Base-by-base conservation (phyloP, 2,797 vertebrate genomes). In the Acanthurus lineatus region DNA sequence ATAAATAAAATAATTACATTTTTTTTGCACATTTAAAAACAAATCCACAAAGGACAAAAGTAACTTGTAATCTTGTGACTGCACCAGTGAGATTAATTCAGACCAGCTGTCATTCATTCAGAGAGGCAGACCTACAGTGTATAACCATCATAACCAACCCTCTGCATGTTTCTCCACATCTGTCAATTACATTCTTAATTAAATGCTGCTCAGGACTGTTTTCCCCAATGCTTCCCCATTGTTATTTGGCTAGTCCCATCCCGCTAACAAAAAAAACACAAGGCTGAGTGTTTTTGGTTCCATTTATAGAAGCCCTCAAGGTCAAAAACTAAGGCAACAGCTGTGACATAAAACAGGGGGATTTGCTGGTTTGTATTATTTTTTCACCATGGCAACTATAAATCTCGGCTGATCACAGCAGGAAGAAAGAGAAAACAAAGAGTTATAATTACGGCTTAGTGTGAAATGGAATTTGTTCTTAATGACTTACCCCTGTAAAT, bases 131-230 rank as follows among this genome's bases (percentile, higher is more conserved):
- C 32, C 45, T 52, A 45, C 44, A 14, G 44, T 45, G 16, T 45
- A 32, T 67, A 69, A 77, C 61, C 9, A 85, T 79, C 69, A 76
- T 53, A 49, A 68, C 28, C 45, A 32, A 59, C 66, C 70, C 57
- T 76, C 57, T 66, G 61, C 73, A 70, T 73, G 57, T 81, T 86
- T 83, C 69, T 80, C 61, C 45, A 71, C 76, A 88, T 85, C 77
- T 86, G 86, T 88, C 77, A 85, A 51, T 88, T 91, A 89, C 22
- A 80, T 87, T 91, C 92, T 92, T 84, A 93, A 93, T 93, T 88
- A 94, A 84, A 58, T 28, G 42, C 70, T 52, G 74, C 69, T 85
- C 65, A 79, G 77, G 86, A 66, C 76, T 57, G 73, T 82, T 90
- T 87, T 83, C 78, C 83, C 73, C 70, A 83, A 52, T 63, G 56